Evolutionary conservation across 2,797 vertebrate genomes (phyloP), one percentile per base, ranked within the genome.

Genomic region (Centropyge bicolor): DNA sequence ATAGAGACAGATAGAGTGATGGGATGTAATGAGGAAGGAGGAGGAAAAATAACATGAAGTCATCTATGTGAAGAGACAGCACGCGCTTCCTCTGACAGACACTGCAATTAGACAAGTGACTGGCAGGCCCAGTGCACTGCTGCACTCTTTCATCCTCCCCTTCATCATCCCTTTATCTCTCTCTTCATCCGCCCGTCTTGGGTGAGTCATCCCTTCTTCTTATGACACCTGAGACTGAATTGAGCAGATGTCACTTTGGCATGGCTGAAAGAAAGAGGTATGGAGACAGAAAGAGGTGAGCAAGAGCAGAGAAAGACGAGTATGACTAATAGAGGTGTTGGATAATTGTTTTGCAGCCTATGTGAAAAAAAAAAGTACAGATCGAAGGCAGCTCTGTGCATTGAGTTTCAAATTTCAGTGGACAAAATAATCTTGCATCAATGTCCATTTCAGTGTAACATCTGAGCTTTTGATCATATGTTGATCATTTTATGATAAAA

Each of bases 101-200:
- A 86, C 75, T 60, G 64, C 90, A 93, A 93, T 93, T 90, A 92
- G 65, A 86, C 52, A 43, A 65, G 70, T 86, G 87, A 92, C 85
- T 89, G 85, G 70, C 83, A 88, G 86, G 81, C 66, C 68, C 61
- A 83, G 72, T 64, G 80, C 65, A 75, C 52, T 45, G 83, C 79
- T 63, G 8, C 63, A 60, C 45, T 56, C 80, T 87, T 85, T 92
- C 74, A 88, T 91, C 81, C 77, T 78, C 17, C 60, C 74, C 73
- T 74, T 91, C 74, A 82, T 83, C 82, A 79, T 84, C 56, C 70
- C 82, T 84, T 80, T 41, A 83, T 86, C 77, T 85, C 66, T 77
- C 79, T 73, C 74, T 67, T 81, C 67, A 61, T 70, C 80, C 48
- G 40, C 46, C 51, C 48, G 62, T 78, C 73, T 43, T 69, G 31